phyloP scores from a whole-genome alignment of 1,140 invertebrate genomes.

The Gonatopus flavifemur region DNA sequence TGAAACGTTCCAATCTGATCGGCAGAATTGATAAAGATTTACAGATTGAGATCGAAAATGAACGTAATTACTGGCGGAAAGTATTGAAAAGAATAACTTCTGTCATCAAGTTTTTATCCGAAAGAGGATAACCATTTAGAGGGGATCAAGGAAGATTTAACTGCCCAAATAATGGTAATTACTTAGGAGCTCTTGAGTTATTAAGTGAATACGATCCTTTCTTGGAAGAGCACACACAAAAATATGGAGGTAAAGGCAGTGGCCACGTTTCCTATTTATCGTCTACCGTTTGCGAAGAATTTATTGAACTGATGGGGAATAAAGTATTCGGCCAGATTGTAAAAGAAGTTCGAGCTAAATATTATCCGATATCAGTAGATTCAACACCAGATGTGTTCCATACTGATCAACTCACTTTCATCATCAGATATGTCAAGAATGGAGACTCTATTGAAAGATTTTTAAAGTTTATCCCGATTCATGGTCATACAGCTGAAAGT shows the following conservation, averaged over 20 bases:
- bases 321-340: conserved; percentile 8
- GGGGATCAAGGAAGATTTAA: conserved; percentile 27
- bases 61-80: conserved; percentile 30
- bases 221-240: neutral
- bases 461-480: conserved; percentile 23
- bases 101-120: conserved; percentile 29
- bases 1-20: neutral
- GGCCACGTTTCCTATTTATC: conserved; percentile 13
- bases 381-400: conserved; percentile 10
- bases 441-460: conserved; percentile 9
- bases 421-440: conserved; percentile 1
- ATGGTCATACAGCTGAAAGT: no score
- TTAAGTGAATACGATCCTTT: neutral
- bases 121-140: conserved; percentile 31
- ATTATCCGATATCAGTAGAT: conserved; percentile 15
- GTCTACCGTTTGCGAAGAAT: conserved; percentile 11
- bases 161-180: conserved; percentile 36
- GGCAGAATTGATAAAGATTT: neutral
- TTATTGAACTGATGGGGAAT: conserved; percentile 1
- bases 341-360: conserved; percentile 12
- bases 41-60: neutral
- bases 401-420: conserved; percentile 12
- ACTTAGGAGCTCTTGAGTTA: conserved; percentile 31
- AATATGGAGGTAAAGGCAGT: conserved; percentile 1
- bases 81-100: conserved; percentile 26